Evolutionary conservation across 1,140 invertebrate genomes (phyloP).

Genomic region (Globodera rostochiensis): DNA sequence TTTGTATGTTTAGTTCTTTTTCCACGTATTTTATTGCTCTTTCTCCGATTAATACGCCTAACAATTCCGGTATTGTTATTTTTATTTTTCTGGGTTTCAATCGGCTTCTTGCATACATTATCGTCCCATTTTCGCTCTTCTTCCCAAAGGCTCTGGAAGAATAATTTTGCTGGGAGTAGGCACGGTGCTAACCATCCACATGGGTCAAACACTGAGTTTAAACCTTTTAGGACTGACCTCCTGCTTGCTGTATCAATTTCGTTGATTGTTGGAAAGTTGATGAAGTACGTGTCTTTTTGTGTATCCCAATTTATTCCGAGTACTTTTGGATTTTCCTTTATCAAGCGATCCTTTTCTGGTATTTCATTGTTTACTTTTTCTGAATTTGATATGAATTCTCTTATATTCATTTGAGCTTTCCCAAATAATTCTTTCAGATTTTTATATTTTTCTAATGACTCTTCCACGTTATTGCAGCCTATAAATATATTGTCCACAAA

Average conservation of each 20-base stretch:
- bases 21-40: neutral
- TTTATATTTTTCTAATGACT: neutral
- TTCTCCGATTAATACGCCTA: slow-evolving; percentile 1
- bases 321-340: neutral
- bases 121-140: neutral
- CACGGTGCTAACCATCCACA: neutral
- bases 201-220: neutral
- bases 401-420: slow-evolving; percentile 7
- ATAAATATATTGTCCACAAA: slow-evolving; percentile 3
- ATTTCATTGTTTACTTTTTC: neutral
- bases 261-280: neutral
- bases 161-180: neutral
- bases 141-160: neutral
- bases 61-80: neutral
- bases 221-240: neutral
- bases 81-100: neutral
- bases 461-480: neutral
- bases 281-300: neutral
- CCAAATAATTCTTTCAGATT: slow-evolving; percentile 6
- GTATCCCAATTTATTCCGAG: slow-evolving; percentile 4
- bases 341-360: neutral
- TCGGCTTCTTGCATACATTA: neutral
- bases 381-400: slow-evolving; percentile 7
- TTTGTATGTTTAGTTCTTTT: neutral
- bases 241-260: neutral